A percentile compares a stretch with the other conserved stretches of the same genome.
phyloP scores from a whole-genome alignment of 2,888 invertebrate species.

The Caprella mutica region DNA sequence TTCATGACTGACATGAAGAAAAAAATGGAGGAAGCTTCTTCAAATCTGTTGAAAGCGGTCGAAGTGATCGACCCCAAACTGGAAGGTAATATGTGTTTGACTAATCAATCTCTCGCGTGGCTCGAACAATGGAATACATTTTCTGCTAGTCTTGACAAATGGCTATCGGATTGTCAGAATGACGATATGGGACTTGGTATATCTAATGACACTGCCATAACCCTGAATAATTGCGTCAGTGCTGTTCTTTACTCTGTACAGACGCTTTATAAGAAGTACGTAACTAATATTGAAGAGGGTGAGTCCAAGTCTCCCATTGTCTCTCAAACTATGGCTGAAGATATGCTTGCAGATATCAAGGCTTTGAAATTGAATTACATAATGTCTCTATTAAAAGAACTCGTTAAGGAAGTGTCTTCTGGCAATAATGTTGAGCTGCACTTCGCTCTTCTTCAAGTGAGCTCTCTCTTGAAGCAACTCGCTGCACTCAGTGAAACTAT shows the following conservation, averaged over 20 bases:
- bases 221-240: slow-evolving; percentile 1
- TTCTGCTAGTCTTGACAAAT: neutral
- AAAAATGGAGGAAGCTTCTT: neutral
- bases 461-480: slow-evolving; percentile 66
- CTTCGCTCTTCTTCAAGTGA: slow-evolving; percentile 7
- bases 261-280: slow-evolving; percentile 5
- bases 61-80: neutral
- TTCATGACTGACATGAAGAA: neutral
- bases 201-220: too few species aligned
- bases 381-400: neutral
- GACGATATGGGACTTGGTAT: too few species aligned
- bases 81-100: neutral
- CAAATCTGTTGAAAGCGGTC: neutral
- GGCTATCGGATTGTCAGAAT: too few species aligned
- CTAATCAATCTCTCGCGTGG: neutral
- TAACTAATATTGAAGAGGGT: too few species aligned
- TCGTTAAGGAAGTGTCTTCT: neutral
- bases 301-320: neutral
- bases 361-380: neutral
- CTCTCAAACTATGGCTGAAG: neutral
- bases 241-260: neutral
- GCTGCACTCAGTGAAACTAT: slow-evolving; percentile 63
- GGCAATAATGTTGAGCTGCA: neutral
- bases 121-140: neutral
- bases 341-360: neutral